Evolutionary conservation across 2,888 invertebrate species (phyloP), one percentile per base, ranked within the genome.

Genomic region (Plagodis pulveraria): DNA sequence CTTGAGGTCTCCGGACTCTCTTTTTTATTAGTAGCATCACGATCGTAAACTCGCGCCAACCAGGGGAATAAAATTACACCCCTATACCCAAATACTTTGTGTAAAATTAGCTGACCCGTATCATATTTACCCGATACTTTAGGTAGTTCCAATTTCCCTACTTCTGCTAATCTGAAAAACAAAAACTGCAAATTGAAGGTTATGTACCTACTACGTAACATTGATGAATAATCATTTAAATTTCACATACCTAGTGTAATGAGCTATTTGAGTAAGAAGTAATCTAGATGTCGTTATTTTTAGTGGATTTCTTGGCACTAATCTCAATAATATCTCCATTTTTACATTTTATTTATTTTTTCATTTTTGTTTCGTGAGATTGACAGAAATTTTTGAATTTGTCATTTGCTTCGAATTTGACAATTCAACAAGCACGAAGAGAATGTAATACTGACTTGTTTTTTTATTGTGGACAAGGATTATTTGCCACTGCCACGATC

Each of bases 61-160:
- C 99, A 99, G 0, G 99, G 99, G 84, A 99, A 99, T 51, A 99
- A 93, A 58, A 99, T 96, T 10, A 99, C 98, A 5, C 99, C 99
- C 72, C 99, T 94, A 84, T 99, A 99, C 11, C 99, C 99, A 87
- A 99, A 99, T 12, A 99, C 97, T 77, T 97, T 95, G 83, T 99
- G 99, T 53, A 99, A 93, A 86, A 99, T 99, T 63, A 99, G 92
- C 89, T 99, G 99, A 8, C 99, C 99, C 5, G 99, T 98, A 77
- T 98, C 97, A 93, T 99, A 99, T 91, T 98, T 97, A 45, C 97
- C 97, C 67, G 96, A 94, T 56, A 95, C 84, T 93, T 98, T 98
- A 41, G 98, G 97, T 40, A 95, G 89, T 88, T 98, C 97, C 73
- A 99, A 93, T 81, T 97, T 96, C 11, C 99, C 99, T 67, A 99